Base-by-base conservation (phyloP, 2,888 invertebrate species). In the Spodoptera littoralis region DNA sequence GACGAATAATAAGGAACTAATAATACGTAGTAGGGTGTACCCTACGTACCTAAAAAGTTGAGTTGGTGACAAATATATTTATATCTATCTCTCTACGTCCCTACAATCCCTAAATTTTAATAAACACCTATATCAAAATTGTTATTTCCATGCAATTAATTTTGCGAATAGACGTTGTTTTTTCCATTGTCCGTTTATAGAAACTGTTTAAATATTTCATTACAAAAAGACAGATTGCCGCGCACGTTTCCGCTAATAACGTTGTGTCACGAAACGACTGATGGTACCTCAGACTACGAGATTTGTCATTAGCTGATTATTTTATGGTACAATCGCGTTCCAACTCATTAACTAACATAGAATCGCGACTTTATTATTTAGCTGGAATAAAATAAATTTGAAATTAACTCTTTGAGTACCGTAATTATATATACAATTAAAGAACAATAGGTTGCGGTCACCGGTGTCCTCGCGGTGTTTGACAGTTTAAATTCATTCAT, bases 221-320 rank as follows among this genome's bases (percentile, higher is more conserved):
- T 73, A 63, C 52, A 68, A 77, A 77, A 73, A 71, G 50, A 57
- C 55, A 68, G 57, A 62, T 61, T 70, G 57, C 56, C 18, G 60
- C 52, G 56, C 58, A 58, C 60, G 74, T 70, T 79, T 76, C 65
- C 62, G 80, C 76, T 88, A 89, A 89, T 88, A 85, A 84, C 74
- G 58, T 67, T 61, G 48, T 65, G 86, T 84, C 90, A 90, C 88
- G 90, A 79, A 83, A 83, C 78, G 53, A 42, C 50, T 68, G 74
- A 71, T 76, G 78, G 75, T 77, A 67, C 79, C 73, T 77, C 76
- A 70, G 55, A 57, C 53, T 65, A 56, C 48, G 44, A 53, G 43
- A 56, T 44, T 70, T 44, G 30, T 56, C 45, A 60, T 66, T 75
- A 47, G 42, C 46, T 54, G 36, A 45, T 67, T 62, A 50, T 75